phyloP scores from a whole-genome alignment of 2,888 invertebrate genomes.

The Limnephilus marmoratus region DNA sequence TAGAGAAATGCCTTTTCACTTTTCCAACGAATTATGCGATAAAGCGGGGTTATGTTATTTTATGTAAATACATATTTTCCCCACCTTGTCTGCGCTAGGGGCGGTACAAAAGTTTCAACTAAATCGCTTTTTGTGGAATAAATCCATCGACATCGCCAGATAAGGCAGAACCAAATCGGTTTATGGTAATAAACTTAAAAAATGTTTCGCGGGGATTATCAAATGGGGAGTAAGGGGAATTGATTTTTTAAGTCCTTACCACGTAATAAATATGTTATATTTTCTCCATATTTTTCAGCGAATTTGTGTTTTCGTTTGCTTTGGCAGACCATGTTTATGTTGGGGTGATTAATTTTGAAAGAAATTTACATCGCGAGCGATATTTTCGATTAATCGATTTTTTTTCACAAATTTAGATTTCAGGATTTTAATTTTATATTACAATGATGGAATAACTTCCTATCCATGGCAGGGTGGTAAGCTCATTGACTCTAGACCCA shows the following conservation, averaged over 20 bases:
- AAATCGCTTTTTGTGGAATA: slow-evolving; percentile 32
- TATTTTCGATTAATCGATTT: background rate
- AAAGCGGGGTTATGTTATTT: slow-evolving; percentile 31
- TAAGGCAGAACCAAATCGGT: slow-evolving; percentile 39
- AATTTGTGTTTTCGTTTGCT: slow-evolving; percentile 40
- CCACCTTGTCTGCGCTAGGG: background rate
- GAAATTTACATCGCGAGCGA: slow-evolving; percentile 2
- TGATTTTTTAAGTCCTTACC: slow-evolving; percentile 44
- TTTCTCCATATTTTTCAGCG: slow-evolving; percentile 5
- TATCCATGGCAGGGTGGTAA: background rate
- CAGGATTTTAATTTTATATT: background rate
- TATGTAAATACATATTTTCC: slow-evolving; percentile 37
- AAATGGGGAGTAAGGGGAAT: slow-evolving; percentile 35
- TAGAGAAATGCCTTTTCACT: background rate
- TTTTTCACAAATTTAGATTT: background rate
- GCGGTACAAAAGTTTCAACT: slow-evolving; percentile 1
- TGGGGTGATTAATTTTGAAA: slow-evolving; percentile 10
- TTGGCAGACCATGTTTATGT: background rate
- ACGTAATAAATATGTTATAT: slow-evolving; percentile 39
- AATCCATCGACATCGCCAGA: slow-evolving; percentile 45
- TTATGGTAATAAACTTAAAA: slow-evolving; percentile 50
- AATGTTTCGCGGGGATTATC: slow-evolving; percentile 44
- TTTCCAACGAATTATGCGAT: background rate
- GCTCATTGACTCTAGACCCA: too few relatives aligned
- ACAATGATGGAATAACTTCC: background rate